Conservation (phyloP, 2,113 vertebrate species). For the Emydura subglobosa region DNA sequence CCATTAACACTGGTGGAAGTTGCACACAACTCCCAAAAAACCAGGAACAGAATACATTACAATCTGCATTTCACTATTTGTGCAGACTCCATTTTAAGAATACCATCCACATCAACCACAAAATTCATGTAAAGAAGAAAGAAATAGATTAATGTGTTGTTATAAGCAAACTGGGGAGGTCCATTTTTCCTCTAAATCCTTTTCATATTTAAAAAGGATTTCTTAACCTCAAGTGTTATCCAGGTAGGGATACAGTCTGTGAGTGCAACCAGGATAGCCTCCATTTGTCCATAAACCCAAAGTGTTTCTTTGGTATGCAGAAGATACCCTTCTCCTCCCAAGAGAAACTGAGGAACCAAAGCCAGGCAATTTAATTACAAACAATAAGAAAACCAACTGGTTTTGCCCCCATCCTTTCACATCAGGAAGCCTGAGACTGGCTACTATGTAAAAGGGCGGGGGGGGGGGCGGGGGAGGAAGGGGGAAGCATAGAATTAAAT, state of each 20-base stretch:
- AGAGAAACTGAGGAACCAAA: not conserved
- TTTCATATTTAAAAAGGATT: slow-evolving; percentile 39
- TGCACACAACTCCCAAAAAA: not conserved
- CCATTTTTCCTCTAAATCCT: slow-evolving; percentile 44
- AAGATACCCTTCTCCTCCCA: not conserved
- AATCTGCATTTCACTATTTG: not conserved
- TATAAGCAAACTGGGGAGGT: slow-evolving; percentile 46
- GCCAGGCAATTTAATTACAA: not conserved
- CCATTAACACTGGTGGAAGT: not conserved
- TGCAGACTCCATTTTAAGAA: not conserved
- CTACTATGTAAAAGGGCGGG: not conserved
- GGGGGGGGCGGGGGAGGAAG: accelerated
- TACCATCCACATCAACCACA: not conserved
- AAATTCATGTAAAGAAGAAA: slow-evolving; percentile 6
- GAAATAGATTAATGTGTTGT: slow-evolving; percentile 42
- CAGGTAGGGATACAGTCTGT: slow-evolving; percentile 37
- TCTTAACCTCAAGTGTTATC: not conserved
- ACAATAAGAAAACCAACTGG: not conserved
- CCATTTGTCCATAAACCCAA: slow-evolving; percentile 60
- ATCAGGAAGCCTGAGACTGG: not conserved
- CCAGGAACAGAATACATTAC: not conserved
- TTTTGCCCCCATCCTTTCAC: not conserved
- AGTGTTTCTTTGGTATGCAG: slow-evolving; percentile 29
- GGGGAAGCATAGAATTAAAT: not conserved
- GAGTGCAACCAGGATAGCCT: not conserved